Evolutionary conservation across 2,888 invertebrate genomes (phyloP), one percentile per base, ranked within the genome.

Genomic region (Nycteola revayana): DNA sequence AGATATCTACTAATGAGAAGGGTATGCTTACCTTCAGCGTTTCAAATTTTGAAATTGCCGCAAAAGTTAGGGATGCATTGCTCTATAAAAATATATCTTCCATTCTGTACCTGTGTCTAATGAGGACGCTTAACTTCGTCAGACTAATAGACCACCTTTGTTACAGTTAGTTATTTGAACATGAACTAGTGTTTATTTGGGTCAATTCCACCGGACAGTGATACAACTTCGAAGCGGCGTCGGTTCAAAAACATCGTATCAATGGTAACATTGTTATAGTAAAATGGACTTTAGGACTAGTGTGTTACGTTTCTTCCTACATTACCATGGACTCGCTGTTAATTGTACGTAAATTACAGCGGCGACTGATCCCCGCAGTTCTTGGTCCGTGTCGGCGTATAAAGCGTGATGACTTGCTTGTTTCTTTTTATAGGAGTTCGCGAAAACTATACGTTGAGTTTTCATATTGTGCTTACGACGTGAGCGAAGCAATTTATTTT

Each of bases 131-230:
- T 35, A 10, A 43, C 36, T 42, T 41, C 36, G 42, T 42, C 36
- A 25, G 32, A 32, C 33, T 36, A 50, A 36, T 42, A 45, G 31
- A 11, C 10, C 28, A 42, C 46, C 42, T 50, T 45, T 48, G 46
- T 52, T 28, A 20, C 32, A 47, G 44, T 42, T 35, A 42, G 51
- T 54, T 51, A 60, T 49, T 52, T 48, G 60, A 46, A 52, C 31
- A 26, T 41, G 24, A 49, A 42, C 56, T 50, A 26, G 39, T 66
- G 58, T 68, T 66, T 69, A 69, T 70, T 69, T 69, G 66, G 74
- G 71, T 68, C 67, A 66, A 53, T 61, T 56, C 57, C 44, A 60
- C 49, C 54, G 49, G 47, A 48, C 41, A 40, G 53, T 32, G 21
- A 41, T 28, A 32, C 25, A 35, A 55, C 59, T 66, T 64, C 53